Base-by-base conservation (phyloP, 2,888 invertebrate genomes). In the Lycophotia porphyrea region DNA sequence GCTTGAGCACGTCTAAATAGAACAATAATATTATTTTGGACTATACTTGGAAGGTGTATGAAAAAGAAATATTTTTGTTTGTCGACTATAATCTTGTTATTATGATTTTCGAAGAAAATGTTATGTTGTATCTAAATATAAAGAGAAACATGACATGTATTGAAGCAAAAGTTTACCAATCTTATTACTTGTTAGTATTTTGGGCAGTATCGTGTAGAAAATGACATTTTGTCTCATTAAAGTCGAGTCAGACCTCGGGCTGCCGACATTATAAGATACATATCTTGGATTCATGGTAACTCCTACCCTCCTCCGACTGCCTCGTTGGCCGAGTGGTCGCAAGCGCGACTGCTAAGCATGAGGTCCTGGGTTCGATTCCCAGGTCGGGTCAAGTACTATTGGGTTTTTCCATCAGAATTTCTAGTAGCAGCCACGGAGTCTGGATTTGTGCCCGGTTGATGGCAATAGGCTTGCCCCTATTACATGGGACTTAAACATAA, bases 1-100 rank as follows among this genome's bases (percentile, higher is more conserved):
- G 42, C 64, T 65, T 36, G 42, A 39, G 64, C 64, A 73, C 67
- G 52, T 66, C 52, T 80, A 61, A 75, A 68, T 49, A 39, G 42
- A 52, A 74, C 52, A 64, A 44, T 65, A 15, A 34, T 60, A 34
- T 58, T 71, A 65, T 66, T 60, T 58, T 15, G 36, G 21, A 34
- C 24, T 18, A 0, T 52, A 71, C 5, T 47, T 42, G n/a, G 31
- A 52, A 58, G 18, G 31, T 18, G 18, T 67, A 27, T 13, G 36
- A 34, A 58, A 55, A 49, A 18, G 0, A 65, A 65, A 36, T 47
- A 18, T 7, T 71, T 79, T 52, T 44, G 11, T 24, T 70, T 21
- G 27, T 36, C 21, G 39, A 15, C 3, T 18, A 34, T 21, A 65
- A 60, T 47, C n/a, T 39, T 47, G 39, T 24, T 39, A 34, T 24